phyloP scores from a whole-genome alignment of 2,888 invertebrate genomes.

The Habrosyne pyritoides region DNA sequence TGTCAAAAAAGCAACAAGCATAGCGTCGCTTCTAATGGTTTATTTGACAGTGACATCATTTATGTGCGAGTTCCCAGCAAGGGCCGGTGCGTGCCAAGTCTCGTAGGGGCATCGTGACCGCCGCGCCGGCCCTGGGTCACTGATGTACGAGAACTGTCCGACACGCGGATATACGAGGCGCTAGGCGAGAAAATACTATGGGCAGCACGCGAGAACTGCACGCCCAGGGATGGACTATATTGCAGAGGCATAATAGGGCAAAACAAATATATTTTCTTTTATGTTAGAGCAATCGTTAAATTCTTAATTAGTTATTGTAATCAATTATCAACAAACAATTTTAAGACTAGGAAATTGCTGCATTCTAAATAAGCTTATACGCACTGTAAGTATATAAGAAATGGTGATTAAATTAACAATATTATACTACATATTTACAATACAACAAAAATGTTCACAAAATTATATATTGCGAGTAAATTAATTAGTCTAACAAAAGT shows the following conservation, averaged over 20 bases:
- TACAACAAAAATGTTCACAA: no score
- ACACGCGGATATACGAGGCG: constrained; percentile 50
- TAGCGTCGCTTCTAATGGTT: constrained; percentile 13
- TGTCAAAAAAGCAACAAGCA: not conserved
- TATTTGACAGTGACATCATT: constrained; percentile 34
- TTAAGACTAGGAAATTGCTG: no score
- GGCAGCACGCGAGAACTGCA: constrained; percentile 33
- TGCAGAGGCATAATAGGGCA: not conserved
- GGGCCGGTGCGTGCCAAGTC: constrained; percentile 43
- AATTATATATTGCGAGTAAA: no score
- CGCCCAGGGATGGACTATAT: constrained; percentile 29
- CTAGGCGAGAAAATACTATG: constrained; percentile 54
- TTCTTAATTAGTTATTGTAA: no score
- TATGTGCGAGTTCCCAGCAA: constrained; percentile 20
- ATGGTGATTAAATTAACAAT: no score
- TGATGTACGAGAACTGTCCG: constrained; percentile 48
- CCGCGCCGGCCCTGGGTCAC: constrained; percentile 31
- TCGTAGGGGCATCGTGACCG: constrained; percentile 30
- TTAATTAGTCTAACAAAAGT: not conserved
- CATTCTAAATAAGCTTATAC: no score
- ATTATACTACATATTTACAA: no score
- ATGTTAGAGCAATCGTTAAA: no score
- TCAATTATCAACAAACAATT: no score
- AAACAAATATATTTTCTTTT: not conserved
- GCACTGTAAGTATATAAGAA: no score